Percentiles rank a stretch among this genome's conserved stretches.
Evolutionary conservation across 2,113 vertebrate genomes (phyloP).

Genomic region (Sphyrna mokarran): DNA sequence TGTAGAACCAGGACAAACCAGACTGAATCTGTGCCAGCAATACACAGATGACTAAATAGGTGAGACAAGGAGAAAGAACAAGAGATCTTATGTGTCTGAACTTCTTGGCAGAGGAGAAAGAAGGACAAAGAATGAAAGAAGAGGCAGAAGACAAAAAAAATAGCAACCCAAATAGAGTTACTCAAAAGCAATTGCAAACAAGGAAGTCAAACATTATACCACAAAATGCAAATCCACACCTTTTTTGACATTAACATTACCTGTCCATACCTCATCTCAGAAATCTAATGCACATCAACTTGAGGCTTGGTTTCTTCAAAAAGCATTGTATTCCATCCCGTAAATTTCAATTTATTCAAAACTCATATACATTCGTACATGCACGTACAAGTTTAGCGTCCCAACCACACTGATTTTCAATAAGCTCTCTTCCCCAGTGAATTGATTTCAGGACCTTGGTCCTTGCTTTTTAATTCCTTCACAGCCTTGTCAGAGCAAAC

Average conservation of each 20-base stretch:
- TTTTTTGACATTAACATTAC: neutral
- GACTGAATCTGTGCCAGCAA: neutral
- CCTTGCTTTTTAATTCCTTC: neutral
- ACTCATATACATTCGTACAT: neutral
- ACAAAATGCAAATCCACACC: neutral
- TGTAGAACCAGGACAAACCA: neutral
- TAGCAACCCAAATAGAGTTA: neutral
- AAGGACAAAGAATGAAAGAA: neutral
- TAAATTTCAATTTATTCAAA: neutral
- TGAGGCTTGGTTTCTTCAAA: neutral
- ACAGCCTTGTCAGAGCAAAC: neutral
- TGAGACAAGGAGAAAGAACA: slow-evolving; percentile 1
- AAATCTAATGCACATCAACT: neutral
- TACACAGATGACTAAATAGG: neutral
- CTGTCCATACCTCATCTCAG: neutral
- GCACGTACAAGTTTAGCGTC: neutral
- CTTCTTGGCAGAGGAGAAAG: neutral
- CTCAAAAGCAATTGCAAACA: neutral
- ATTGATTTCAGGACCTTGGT: neutral
- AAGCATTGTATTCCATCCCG: neutral
- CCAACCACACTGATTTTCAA: neutral
- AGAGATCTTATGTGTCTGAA: neutral
- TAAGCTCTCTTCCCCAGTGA: neutral
- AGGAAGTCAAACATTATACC: neutral
- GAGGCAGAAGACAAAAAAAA: neutral